A percentile compares a stretch with the other conserved stretches of the same genome.
Evolutionary conservation across 2,888 invertebrate species (phyloP).

Genomic region (Rhagium mordax): DNA sequence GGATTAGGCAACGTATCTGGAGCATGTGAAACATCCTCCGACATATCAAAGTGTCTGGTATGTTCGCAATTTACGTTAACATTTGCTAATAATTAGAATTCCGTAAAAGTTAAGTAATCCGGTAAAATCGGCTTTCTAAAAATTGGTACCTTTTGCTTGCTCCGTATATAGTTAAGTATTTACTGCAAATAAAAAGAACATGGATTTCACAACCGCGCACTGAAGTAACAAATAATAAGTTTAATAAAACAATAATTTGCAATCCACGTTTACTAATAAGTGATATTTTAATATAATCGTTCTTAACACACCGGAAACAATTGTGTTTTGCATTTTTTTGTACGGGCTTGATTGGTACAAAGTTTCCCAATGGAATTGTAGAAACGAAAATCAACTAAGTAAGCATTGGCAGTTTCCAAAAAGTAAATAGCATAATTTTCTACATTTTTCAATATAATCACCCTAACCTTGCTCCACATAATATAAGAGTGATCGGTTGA

Average conservation of each 20-base stretch:
- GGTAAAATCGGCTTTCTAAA: not conserved
- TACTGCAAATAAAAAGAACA: not conserved
- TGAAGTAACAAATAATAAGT: not conserved
- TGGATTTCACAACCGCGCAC: not conserved
- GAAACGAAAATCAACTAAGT: not conserved
- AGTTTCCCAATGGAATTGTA: not conserved
- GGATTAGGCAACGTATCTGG: not conserved
- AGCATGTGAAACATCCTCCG: not conserved
- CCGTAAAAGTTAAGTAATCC: not conserved
- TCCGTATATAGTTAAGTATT: not conserved
- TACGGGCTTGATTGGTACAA: no score
- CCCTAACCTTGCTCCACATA: no score
- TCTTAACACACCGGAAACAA: not conserved
- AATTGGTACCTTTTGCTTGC: not conserved
- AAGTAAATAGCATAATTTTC: no score
- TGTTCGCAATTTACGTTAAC: not conserved
- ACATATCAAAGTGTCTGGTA: not conserved
- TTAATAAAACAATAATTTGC: not conserved
- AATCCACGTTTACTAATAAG: not conserved
- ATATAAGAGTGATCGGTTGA: no score
- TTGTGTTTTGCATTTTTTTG: not conserved
- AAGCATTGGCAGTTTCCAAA: no score
- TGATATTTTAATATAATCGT: not conserved
- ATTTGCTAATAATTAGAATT: not conserved
- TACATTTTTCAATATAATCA: no score